A percentile compares a stretch with the other conserved stretches of the same genome.
phyloP scores from a whole-genome alignment of 2,113 vertebrate genomes.

The Oreochromis aureus region DNA sequence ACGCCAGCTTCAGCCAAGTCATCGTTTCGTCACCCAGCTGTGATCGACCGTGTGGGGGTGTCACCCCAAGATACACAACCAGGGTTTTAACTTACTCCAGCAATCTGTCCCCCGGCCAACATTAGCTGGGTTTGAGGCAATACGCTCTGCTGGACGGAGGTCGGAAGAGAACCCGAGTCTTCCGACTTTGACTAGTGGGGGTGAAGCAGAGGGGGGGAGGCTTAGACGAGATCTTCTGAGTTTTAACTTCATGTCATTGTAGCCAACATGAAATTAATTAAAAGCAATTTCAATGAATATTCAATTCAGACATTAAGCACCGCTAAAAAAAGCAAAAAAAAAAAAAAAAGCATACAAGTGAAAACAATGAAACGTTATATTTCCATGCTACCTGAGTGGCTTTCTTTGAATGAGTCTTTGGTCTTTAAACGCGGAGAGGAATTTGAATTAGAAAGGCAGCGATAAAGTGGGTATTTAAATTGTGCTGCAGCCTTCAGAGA shows the following conservation, averaged over 20 bases:
- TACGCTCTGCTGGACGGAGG: conserved; percentile 87
- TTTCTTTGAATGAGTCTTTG: conserved; percentile 3
- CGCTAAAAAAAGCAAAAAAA: background rate
- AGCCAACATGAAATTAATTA: background rate
- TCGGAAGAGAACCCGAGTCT: conserved; percentile 85
- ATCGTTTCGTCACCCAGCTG: background rate
- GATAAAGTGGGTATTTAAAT: conserved; percentile 56
- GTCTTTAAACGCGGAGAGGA: conserved; percentile 14
- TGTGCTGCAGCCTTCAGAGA: conserved; percentile 71
- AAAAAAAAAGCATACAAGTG: background rate
- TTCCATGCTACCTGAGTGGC: conserved; percentile 2
- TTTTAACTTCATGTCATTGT: background rate
- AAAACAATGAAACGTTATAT: background rate
- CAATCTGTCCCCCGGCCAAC: conserved; percentile 96
- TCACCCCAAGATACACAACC: background rate
- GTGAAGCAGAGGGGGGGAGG: conserved; percentile 57
- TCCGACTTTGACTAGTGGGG: conserved; percentile 86
- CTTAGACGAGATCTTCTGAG: conserved; percentile 18
- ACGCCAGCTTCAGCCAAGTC: conserved; percentile 21
- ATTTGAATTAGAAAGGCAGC: conserved; percentile 49
- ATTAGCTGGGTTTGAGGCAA: conserved; percentile 94
- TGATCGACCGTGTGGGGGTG: background rate
- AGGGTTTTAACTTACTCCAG: conserved; percentile 79
- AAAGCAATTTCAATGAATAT: background rate
- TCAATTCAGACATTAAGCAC: background rate